Evolutionary conservation across 2,113 vertebrate species (phyloP), one percentile per base, ranked within the genome.

Genomic region (Lipophrys pholis): DNA sequence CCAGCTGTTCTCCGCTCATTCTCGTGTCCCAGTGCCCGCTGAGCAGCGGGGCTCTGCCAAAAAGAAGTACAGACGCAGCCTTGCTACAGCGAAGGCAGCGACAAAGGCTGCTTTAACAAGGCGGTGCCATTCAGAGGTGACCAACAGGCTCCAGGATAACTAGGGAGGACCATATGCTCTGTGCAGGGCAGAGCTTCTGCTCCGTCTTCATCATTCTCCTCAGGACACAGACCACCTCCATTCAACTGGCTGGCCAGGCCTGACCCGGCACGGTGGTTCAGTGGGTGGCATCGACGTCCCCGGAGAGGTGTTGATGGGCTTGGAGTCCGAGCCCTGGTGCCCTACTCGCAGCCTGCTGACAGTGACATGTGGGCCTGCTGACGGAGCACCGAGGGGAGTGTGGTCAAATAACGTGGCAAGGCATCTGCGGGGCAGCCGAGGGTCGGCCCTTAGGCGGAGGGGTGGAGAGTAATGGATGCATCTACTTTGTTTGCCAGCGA

Each of bases 1-100:
- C 76, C 91, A 89, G 91, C 91, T 91, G 92, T 87, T 89, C 82
- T 42, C 73, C 58, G 64, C 81, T 79, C 87, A 63, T 77, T 76
- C 76, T 61, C 21, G 62, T 77, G 74, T 74, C 82, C 68, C 82
- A 46, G 53, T 68, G 78, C 81, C 86, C 7, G 9, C 43, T n/a
- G 81, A 87, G 80, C 35, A 68, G 64, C 59, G 57, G 36, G 55
- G 39, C 39, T 67, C 46, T 76, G 84, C 82, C 84, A 89, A 73
- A 68, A 62, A 59, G 69, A 15, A 62, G 71, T 71, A 74, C 64
- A 72, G 66, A 68, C 61, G 51, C 58, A 51, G 72, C 50, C 64
- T 76, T 56, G 57, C 77, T 61, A 50, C 53, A 62, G 43, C 8
- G 30, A 62, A 45, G 51, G 68, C 59, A 68, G 71, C 43, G 75